These are phyloP conservation scores for Malurus leucopterus DNA, from an alignment of 2,797 vertebrate species.

Conservation along the genomic window DNA sequence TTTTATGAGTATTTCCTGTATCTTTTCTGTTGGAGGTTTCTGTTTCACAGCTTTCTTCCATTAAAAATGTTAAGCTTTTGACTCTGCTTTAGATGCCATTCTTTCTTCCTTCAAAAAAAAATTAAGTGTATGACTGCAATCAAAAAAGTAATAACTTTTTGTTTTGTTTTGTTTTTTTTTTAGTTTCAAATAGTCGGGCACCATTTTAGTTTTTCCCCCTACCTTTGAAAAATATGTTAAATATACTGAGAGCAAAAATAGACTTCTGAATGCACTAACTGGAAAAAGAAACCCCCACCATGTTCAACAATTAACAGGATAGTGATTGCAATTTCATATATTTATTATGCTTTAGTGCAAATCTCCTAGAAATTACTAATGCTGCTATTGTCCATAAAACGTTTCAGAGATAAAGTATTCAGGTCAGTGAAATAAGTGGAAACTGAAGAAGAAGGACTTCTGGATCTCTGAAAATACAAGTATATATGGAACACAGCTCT, in stretches of 20 bases:
- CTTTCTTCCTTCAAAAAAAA: background rate
- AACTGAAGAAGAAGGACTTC: background rate
- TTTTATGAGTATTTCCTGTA: background rate
- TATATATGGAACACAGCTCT: background rate
- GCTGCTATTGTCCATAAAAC: background rate
- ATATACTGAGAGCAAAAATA: background rate
- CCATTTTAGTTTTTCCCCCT: background rate
- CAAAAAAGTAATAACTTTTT: background rate
- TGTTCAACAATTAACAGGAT: background rate
- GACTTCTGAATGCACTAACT: background rate
- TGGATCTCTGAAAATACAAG: background rate
- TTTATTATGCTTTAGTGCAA: background rate
- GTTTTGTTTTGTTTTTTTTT: background rate
- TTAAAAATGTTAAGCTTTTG: background rate
- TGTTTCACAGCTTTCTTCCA: background rate
- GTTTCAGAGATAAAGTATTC: background rate
- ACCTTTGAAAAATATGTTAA: background rate
- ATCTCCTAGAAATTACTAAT: background rate
- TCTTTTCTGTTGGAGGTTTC: background rate
- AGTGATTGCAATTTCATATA: background rate
- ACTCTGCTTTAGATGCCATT: background rate
- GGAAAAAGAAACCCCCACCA: background rate
- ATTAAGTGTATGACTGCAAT: background rate
- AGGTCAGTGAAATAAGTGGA: background rate
- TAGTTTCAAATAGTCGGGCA: background rate